Base-by-base conservation (phyloP, 2,888 invertebrate genomes). In the Caenorhabditis doughertyi region DNA sequence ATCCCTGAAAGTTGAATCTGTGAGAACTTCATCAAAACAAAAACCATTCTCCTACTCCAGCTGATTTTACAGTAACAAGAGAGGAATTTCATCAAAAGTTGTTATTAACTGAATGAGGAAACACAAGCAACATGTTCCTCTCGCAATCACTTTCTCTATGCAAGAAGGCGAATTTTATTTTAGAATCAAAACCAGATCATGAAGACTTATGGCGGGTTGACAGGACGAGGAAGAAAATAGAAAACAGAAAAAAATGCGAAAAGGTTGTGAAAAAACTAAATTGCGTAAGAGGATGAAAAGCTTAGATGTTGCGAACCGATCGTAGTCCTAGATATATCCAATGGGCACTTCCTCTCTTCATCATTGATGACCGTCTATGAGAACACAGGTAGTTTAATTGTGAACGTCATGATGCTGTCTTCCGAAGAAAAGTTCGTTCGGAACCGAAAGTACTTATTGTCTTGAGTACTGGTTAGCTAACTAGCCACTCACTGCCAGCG, bases 111-210 rank as follows among this genome's bases (percentile, higher is more conserved):
- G 44, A 55, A 55, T 44, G 55, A 18, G 71, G 62, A 73, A 64
- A 55, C 42, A 18, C 7, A 47, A n/a, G 47, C 60, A 76, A 76
- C 77, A 77, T 53, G 77, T 77, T 77, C 77, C 77, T 68, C 60
- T 68, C 47, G 67, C 76, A 68, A 76, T 68, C 68, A 77, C 67
- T 67, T 53, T 68, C 65, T 8, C 72, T 47, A 29, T 23, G 55
- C 39, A 64, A 64, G 64, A 64, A 51, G 25, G 35, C 58, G 47
- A 76, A 67, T 67, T 77, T 77, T 62, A 62, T 67, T 77, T 77
- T 77, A 42, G 76, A 76, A 77, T 77, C 77, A 77, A 51, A 77
- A 77, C 77, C 68, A 77, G 77, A 77, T 77, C 60, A 77, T 44
- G 25, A 55, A 51, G 16, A 21, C 32, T 44, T 39, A 25, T 39